Conservation (phyloP, 2,888 invertebrate species). For the Torymus auratus region DNA sequence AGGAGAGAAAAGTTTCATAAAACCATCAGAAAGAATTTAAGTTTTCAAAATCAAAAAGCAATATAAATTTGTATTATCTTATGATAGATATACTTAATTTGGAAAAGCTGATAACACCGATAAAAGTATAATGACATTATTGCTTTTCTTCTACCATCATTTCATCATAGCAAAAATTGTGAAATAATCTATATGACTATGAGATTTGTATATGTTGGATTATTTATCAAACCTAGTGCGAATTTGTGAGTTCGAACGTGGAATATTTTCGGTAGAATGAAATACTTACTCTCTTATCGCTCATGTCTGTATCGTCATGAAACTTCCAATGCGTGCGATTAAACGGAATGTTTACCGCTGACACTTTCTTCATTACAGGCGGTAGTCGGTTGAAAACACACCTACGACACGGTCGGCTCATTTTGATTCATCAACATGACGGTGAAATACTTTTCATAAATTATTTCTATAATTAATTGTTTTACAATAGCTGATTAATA, state of each 20-base stretch:
- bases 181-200: no score
- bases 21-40: no score
- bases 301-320: background rate
- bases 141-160: no score
- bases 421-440: background rate
- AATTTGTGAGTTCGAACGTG: constrained; percentile 16
- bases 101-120: no score
- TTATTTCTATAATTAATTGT: constrained; percentile 9
- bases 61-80: no score
- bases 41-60: no score
- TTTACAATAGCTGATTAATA: background rate
- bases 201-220: background rate
- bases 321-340: constrained; percentile 11
- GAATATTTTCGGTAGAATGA: constrained; percentile 26
- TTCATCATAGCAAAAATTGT: no score
- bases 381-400: background rate
- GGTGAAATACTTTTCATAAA: background rate
- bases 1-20: no score
- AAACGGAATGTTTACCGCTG: constrained; percentile 5
- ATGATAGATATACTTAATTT: no score
- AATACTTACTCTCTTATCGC: constrained; percentile 21
- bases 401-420: background rate
- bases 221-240: background rate
- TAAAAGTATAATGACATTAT: no score
- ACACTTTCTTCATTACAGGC: background rate